These are phyloP conservation scores for Drosophila pandora DNA, from an alignment of 1,140 invertebrate species.

Conservation along the genomic window DNA sequence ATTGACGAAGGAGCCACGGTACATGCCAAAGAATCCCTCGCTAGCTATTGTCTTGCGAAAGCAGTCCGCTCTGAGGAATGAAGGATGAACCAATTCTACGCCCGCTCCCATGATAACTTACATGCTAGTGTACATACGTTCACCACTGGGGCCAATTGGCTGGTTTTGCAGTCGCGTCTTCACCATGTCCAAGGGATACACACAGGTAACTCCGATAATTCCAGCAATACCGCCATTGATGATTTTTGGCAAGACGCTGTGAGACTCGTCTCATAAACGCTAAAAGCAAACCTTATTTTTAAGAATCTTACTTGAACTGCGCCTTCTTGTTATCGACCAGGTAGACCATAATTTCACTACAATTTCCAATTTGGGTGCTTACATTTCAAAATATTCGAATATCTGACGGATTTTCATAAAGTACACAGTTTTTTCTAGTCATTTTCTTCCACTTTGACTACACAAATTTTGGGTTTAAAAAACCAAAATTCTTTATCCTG, in stretches of 20 bases:
- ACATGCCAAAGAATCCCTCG: conserved; percentile 99
- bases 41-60: conserved; percentile 95
- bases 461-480: no score
- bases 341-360: not conserved
- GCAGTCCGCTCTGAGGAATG: conserved; percentile 92
- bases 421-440: conserved; percentile 21
- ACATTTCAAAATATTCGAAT: conserved; percentile 12
- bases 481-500: no score
- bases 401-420: conserved; percentile 28
- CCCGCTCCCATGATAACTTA: conserved; percentile 85
- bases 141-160: conserved; percentile 93
- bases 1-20: conserved; percentile 97
- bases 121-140: conserved; percentile 96
- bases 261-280: not conserved
- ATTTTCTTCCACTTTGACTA: no score
- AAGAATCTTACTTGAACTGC: conserved; percentile 21
- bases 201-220: conserved; percentile 94
- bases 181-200: conserved; percentile 98
- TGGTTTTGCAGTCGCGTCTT: conserved; percentile 98
- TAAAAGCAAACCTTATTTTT: no score
- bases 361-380: not conserved
- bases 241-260: conserved; percentile 94
- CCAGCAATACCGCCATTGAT: conserved; percentile 99
- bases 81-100: not conserved
- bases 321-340: conserved; percentile 13